Evolutionary conservation across 2,797 vertebrate species (phyloP).

Genomic region (Betta splendens): DNA sequence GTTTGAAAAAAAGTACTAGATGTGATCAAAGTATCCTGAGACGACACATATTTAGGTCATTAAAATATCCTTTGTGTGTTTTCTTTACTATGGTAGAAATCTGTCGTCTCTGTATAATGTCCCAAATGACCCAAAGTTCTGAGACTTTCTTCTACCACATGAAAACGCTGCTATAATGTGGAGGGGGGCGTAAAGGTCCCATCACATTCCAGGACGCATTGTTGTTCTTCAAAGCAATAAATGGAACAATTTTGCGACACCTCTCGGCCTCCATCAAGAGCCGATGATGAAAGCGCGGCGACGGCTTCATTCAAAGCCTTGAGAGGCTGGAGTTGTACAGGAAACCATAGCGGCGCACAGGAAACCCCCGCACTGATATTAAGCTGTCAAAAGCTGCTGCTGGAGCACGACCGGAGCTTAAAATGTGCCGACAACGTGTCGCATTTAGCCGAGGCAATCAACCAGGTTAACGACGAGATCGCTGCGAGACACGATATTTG

Average conservation of each 20-base stretch:
- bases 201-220: constrained; percentile 19
- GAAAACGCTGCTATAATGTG: constrained; percentile 2
- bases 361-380: neutral
- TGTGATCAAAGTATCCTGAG: constrained; percentile 11
- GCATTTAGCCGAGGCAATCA: too few relatives aligned
- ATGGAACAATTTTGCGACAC: constrained; percentile 35
- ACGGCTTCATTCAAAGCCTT: neutral
- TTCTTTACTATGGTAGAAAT: neutral
- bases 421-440: neutral
- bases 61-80: constrained; percentile 26
- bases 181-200: constrained; percentile 8
- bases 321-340: constrained; percentile 3
- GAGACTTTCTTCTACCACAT: constrained; percentile 1
- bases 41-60: constrained; percentile 29
- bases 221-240: constrained; percentile 44
- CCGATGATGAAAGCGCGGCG: constrained; percentile 39
- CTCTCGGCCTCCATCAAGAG: constrained; percentile 8
- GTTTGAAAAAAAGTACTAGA: constrained; percentile 26
- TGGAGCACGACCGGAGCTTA: neutral
- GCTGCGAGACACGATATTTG: too few relatives aligned
- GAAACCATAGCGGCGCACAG: neutral
- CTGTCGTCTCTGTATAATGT: constrained; percentile 5
- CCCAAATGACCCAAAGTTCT: constrained; percentile 1
- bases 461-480: too few relatives aligned
- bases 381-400: neutral